A percentile compares a stretch with the other conserved stretches of the same genome.
phyloP scores from a whole-genome alignment of 92 coral and sea anemone species.

The Desmophyllum pertusum region DNA sequence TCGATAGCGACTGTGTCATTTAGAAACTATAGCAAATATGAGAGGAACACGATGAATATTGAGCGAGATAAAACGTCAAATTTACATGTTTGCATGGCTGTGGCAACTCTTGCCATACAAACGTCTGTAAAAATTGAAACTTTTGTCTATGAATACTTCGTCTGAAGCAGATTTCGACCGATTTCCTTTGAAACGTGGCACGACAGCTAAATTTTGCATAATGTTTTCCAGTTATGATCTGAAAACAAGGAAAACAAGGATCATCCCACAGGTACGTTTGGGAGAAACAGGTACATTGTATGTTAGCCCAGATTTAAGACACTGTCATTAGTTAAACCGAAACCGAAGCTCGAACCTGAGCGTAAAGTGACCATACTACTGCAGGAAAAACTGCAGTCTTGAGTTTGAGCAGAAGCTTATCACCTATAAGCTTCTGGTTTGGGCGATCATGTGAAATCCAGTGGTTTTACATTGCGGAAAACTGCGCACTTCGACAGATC shows the following conservation, averaged over 20 bases:
- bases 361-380: not conserved
- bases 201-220: not conserved
- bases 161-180: not conserved
- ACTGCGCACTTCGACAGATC: constrained; percentile 68
- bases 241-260: no score
- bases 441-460: constrained; percentile 21
- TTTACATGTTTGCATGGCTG: not conserved
- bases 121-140: not conserved
- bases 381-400: not conserved
- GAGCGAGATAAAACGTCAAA: not conserved
- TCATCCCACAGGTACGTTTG: no score
- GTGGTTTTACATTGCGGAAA: constrained; percentile 54
- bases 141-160: not conserved
- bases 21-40: not conserved
- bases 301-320: no score
- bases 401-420: not conserved
- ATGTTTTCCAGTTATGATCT: no score
- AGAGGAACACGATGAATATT: not conserved
- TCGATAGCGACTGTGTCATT: no score
- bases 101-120: not conserved
- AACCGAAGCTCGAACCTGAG: no score
- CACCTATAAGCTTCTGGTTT: no score
- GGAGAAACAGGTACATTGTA: no score
- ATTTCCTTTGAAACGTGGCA: not conserved
- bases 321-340: no score